phyloP scores from a whole-genome alignment of 2,888 invertebrate species.

The Auanema sp. region DNA sequence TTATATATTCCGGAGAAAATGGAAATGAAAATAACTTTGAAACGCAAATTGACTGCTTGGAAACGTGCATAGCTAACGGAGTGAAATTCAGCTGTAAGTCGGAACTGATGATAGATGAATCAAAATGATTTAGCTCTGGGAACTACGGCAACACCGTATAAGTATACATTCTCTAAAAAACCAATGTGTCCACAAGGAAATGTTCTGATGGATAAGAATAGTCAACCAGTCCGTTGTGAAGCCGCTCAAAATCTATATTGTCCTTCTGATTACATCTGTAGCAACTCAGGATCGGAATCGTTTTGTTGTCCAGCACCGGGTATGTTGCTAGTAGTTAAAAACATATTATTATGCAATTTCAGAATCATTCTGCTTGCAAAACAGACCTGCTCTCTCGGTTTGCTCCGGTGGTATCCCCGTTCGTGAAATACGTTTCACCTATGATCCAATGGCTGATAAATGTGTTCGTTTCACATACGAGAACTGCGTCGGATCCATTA shows the following conservation, averaged over 20 bases:
- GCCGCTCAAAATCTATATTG: conserved; percentile 14
- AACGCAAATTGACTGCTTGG: conserved; percentile 31
- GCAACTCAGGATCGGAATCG: conserved; percentile 25
- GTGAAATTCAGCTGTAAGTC: conserved; percentile 38
- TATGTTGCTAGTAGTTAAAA: no score
- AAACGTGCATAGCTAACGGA: conserved; percentile 39
- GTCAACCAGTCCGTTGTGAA: conserved; percentile 7
- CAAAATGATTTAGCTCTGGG: conserved; percentile 9
- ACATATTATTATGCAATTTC: no score
- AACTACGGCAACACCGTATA: neutral
- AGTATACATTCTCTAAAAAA: conserved; percentile 20
- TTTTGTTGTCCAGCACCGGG: conserved; percentile 46
- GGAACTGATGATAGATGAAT: neutral
- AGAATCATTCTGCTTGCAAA: conserved; percentile 41
- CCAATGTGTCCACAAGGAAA: conserved; percentile 39
- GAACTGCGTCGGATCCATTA: conserved; percentile 23
- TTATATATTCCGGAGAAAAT: conserved; percentile 40
- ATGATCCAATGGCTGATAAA: conserved; percentile 38
- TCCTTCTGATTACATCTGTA: conserved; percentile 38
- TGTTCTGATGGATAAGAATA: conserved; percentile 18
- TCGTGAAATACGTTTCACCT: conserved; percentile 39
- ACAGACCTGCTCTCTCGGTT: conserved; percentile 34
- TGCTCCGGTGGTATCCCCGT: conserved; percentile 33
- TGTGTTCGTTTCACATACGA: conserved; percentile 37
- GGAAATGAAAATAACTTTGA: conserved; percentile 43